phyloP scores from a whole-genome alignment of 2,113 vertebrate genomes.

The Misgurnus mizolepis region DNA sequence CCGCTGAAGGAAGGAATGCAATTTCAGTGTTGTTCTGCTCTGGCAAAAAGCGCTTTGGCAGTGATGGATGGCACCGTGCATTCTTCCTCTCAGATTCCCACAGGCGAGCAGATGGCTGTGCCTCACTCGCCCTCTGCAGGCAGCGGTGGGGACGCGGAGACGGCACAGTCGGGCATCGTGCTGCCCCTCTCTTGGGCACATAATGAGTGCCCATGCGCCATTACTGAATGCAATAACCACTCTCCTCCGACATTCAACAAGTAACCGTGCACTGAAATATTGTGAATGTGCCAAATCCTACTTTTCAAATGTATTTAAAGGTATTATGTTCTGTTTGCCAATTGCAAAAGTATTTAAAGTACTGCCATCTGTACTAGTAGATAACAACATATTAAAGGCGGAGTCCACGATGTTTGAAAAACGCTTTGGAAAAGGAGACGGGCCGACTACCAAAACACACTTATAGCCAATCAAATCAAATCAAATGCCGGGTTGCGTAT shows the following conservation, averaged over 20 bases:
- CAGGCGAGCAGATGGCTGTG: constrained; percentile 76
- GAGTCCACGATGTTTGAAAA: no score
- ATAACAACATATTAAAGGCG: constrained; percentile 59
- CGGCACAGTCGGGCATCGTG: constrained; percentile 59
- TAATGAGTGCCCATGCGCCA: constrained; percentile 65
- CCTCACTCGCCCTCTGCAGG: constrained; percentile 75
- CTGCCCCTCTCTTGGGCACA: constrained; percentile 57
- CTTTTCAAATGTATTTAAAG: constrained; percentile 68
- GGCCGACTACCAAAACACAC: no score
- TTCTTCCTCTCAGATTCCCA: constrained; percentile 69
- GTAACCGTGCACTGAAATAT: constrained; percentile 66
- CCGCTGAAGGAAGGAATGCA: constrained; percentile 46
- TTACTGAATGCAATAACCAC: constrained; percentile 74
- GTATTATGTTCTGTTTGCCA: constrained; percentile 66
- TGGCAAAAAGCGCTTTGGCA: constrained; percentile 57
- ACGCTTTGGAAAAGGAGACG: no score
- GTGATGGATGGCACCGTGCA: constrained; percentile 67
- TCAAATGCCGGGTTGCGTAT: no score
- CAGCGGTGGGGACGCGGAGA: constrained; percentile 61
- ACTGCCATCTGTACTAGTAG: constrained; percentile 64
- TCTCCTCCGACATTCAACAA: constrained; percentile 72
- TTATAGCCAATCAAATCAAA: no score
- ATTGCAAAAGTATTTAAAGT: constrained; percentile 2
- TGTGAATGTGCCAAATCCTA: constrained; percentile 77
- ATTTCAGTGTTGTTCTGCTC: constrained; percentile 39